A percentile compares a stretch with the other conserved stretches of the same genome.
Evolutionary conservation across 2,888 invertebrate genomes (phyloP).

Genomic region (Baccha elongata): DNA sequence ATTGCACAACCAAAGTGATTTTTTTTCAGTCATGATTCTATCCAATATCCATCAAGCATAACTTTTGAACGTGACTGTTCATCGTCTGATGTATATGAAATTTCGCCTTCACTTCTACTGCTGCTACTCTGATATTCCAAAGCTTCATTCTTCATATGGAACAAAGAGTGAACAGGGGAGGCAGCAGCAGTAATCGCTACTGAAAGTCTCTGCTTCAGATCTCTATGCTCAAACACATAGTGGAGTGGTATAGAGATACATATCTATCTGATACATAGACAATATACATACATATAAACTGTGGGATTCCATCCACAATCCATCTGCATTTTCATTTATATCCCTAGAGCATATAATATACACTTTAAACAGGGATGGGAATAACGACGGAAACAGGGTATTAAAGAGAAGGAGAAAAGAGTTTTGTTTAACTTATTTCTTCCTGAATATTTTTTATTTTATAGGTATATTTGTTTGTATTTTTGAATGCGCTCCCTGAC

Average conservation of each 20-base stretch:
- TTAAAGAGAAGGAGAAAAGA: constrained; percentile 73
- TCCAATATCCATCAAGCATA: no score
- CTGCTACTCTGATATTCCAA: constrained; percentile 59
- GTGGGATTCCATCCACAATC: constrained; percentile 71
- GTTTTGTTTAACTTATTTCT: constrained; percentile 48
- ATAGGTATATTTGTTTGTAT: constrained; percentile 16
- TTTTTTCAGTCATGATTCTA: no score
- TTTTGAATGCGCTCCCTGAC: constrained; percentile 59
- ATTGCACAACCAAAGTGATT: no score
- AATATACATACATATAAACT: constrained; percentile 40
- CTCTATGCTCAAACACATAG: constrained; percentile 48
- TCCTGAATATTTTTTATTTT: constrained; percentile 42
- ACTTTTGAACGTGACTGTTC: constrained; percentile 39
- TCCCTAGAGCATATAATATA: constrained; percentile 72
- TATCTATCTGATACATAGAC: constrained; percentile 23
- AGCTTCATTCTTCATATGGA: constrained; percentile 51
- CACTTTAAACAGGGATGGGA: constrained; percentile 49
- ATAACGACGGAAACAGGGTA: constrained; percentile 65
- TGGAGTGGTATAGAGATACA: constrained; percentile 26
- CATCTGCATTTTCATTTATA: constrained; percentile 74
- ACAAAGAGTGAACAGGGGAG: constrained; percentile 29
- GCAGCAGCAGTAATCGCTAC: constrained; percentile 42
- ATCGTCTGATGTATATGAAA: constrained; percentile 56
- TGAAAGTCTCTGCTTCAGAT: constrained; percentile 46
- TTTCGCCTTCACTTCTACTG: constrained; percentile 56